Conservation (phyloP, 2,797 vertebrate genomes). For the Pygocentrus nattereri region DNA sequence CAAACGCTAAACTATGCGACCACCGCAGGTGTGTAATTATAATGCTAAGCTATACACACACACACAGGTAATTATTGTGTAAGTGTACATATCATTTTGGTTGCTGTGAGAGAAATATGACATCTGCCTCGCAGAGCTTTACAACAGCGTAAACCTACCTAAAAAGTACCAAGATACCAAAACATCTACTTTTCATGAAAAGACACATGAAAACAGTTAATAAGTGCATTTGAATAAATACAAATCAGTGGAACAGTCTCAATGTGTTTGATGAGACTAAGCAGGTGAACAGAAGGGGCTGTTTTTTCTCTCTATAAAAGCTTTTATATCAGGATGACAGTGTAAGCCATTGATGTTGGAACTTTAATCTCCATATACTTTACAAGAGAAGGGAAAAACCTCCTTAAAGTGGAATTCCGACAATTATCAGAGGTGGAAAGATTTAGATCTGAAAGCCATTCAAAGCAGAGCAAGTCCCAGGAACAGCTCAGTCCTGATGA, state of each 20-base stretch:
- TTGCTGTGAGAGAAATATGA: too few relatives aligned
- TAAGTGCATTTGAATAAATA: neutral
- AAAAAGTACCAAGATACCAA: neutral
- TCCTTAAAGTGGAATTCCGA: too few relatives aligned
- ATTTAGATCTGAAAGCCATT: too few relatives aligned
- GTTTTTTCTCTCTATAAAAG: neutral
- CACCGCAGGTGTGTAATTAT: slow-evolving; percentile 16
- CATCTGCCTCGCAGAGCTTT: neutral
- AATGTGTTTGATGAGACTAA: neutral
- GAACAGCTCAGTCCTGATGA: too few relatives aligned
- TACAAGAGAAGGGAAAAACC: too few relatives aligned
- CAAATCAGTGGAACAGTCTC: neutral
- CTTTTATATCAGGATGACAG: neutral
- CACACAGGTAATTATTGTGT: slow-evolving; percentile 16
- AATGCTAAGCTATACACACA: slow-evolving; percentile 8
- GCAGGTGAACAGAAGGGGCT: neutral
- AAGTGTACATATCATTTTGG: neutral
- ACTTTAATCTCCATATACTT: too few relatives aligned
- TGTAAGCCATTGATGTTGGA: too few relatives aligned
- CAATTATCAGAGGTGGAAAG: too few relatives aligned
- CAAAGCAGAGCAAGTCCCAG: too few relatives aligned
- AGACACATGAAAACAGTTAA: neutral
- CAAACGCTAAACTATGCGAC: neutral
- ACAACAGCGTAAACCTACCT: neutral
- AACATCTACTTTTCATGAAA: neutral